Base-by-base conservation (phyloP, 2,113 vertebrate species). In the Struthio camelus region DNA sequence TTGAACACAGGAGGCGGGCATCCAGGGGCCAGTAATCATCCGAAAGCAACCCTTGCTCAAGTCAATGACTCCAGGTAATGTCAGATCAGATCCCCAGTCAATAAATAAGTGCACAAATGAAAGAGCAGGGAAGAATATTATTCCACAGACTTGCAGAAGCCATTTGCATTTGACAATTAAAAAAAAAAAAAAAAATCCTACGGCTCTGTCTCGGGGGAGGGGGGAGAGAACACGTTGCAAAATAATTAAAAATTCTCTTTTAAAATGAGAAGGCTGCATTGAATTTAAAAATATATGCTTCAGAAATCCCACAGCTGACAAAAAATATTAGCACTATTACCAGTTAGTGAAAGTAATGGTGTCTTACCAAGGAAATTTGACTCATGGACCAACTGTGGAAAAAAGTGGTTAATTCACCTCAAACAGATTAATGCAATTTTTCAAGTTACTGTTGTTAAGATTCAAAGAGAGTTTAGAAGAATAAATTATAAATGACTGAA, bases 401-500 rank as follows among this genome's bases (percentile, higher is more conserved):
- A 77, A 92, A 50, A 92, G 73, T 76, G 62, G 62, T 86, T 91
- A 91, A 94, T 80, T 87, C 82, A 79, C 71, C 77, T 94, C 71
- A 73, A 87, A 90, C 2, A 40, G 77, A 80, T 86, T 61, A 80
- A 66, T 75, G n/a, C 54, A 83, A 82, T 83, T 91, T 92, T 93
- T 91, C 80, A 86, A 62, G 69, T 80, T 86, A 84, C 66, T 51
- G 30, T 32, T 83, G 71, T 36, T 83, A 51, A 91, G 72, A 79
- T 72, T 82, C 71, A 71, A 67, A 91, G 54, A 66, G 80, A 83
- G 87, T 89, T 79, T 76, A 15, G 14, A 53, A 90, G 34, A 90
- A 85, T 85, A 85, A 90, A 94, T 94, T 86, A 86, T 91, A 82
- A 70, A 94, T 64, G 72, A 56, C 25, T 89, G 73, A 80, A 67